Percentiles rank a stretch among this genome's conserved stretches.
Evolutionary conservation across 2,797 vertebrate species (phyloP).

Genomic region (Gambusia yucatana): DNA sequence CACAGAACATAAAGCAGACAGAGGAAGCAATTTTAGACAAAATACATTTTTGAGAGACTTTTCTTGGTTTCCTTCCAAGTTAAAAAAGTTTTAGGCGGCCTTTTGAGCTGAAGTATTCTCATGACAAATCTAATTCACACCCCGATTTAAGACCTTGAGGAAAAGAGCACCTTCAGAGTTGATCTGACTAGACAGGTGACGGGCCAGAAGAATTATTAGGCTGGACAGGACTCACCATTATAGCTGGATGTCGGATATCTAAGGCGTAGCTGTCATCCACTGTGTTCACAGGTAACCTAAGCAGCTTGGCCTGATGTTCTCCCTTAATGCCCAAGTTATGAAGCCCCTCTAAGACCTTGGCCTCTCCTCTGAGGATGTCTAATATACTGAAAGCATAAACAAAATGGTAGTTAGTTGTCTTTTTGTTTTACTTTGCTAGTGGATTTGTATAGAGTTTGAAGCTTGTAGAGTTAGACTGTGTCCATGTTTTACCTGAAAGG

Average conservation of each 20-base stretch:
- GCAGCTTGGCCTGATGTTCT: constrained; percentile 83
- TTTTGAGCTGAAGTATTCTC: constrained; percentile 29
- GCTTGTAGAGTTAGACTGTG: constrained; percentile 16
- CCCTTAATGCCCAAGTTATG: constrained; percentile 88
- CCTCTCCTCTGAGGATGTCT: constrained; percentile 90
- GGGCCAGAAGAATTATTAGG: constrained; percentile 21
- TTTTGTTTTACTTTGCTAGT: not conserved
- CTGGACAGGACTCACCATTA: constrained; percentile 81
- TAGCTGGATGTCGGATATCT: constrained; percentile 91
- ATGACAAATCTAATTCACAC: constrained; percentile 48
- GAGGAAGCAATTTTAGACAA: constrained; percentile 34
- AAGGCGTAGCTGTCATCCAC: constrained; percentile 85
- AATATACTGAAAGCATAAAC: constrained; percentile 81
- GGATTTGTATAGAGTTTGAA: constrained; percentile 5
- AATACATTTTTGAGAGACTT: constrained; percentile 51
- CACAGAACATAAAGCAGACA: constrained; percentile 27
- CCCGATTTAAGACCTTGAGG: constrained; percentile 25
- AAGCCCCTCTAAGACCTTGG: constrained; percentile 90
- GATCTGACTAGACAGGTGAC: constrained; percentile 11
- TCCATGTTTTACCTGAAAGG: constrained; percentile 87
- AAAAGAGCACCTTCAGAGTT: constrained; percentile 36
- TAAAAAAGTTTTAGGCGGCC: constrained; percentile 50
- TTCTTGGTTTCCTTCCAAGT: constrained; percentile 51
- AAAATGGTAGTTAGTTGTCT: constrained; percentile 30
- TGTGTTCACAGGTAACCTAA: constrained; percentile 82